Evolutionary conservation across 2,888 invertebrate genomes (phyloP).

Genomic region (Acronicta psi): DNA sequence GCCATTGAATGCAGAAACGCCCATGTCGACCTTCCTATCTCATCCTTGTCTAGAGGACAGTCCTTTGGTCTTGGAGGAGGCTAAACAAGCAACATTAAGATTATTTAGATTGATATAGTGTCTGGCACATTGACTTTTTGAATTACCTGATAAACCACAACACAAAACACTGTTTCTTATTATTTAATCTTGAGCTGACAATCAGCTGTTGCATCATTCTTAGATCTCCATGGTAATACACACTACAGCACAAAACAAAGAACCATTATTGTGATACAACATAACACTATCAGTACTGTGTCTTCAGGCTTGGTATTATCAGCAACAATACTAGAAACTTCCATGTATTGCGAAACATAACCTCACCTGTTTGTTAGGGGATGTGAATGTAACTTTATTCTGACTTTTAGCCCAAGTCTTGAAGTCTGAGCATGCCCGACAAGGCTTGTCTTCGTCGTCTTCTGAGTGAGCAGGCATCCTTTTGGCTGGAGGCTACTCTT

Average conservation of each 20-base stretch:
- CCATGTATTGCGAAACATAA: constrained; percentile 60
- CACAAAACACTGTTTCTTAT: background rate
- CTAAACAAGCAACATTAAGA: constrained; percentile 15
- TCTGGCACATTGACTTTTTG: background rate
- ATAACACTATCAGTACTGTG: background rate
- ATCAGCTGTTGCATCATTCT: constrained; percentile 46
- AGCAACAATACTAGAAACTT: constrained; percentile 41
- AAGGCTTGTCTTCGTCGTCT: constrained; percentile 88
- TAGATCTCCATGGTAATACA: background rate
- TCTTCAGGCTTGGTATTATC: background rate
- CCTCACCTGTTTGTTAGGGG: constrained; percentile 71
- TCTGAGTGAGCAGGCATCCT: constrained; percentile 75
- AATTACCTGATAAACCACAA: background rate
- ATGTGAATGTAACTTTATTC: constrained; percentile 69
- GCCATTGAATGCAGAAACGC: constrained; percentile 98
- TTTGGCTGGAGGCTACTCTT: constrained; percentile 36
- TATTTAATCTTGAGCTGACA: constrained; percentile 1
- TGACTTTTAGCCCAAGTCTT: constrained; percentile 92
- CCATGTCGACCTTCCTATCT: constrained; percentile 95
- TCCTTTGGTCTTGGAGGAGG: constrained; percentile 73
- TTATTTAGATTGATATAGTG: background rate
- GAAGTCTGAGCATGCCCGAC: constrained; percentile 92
- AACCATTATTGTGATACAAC: background rate
- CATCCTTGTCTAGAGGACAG: constrained; percentile 94
- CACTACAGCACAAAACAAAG: background rate